Percentiles rank a stretch among this genome's conserved stretches.
phyloP scores from a whole-genome alignment of 2,888 invertebrate genomes.

The Artemia sinica region DNA sequence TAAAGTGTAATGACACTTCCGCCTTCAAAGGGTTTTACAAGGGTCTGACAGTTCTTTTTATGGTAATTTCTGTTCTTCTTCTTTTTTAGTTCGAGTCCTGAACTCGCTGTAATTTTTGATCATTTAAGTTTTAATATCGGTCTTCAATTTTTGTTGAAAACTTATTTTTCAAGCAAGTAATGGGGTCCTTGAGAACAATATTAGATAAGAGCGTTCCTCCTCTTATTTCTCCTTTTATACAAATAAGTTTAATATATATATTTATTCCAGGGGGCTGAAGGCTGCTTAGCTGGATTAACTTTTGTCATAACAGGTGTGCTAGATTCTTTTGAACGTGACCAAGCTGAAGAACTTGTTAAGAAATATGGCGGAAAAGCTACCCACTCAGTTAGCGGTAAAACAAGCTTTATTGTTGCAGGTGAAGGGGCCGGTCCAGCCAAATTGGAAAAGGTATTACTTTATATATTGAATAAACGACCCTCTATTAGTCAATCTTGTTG shows the following conservation, averaged over 20 bases:
- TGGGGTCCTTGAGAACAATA: no score
- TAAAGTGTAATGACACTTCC: no score
- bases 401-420: slow-evolving; percentile 63
- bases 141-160: no score
- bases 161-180: no score
- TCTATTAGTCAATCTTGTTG: no score
- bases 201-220: no score
- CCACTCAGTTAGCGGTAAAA: slow-evolving; percentile 53
- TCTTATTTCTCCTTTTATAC: background rate
- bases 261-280: slow-evolving; percentile 43
- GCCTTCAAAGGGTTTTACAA: no score
- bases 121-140: no score
- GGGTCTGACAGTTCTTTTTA: no score
- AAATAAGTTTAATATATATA: slow-evolving; percentile 18
- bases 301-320: slow-evolving; percentile 64
- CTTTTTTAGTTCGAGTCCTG: no score
- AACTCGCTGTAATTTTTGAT: no score
- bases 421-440: slow-evolving; percentile 72
- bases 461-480: background rate
- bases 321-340: slow-evolving; percentile 69
- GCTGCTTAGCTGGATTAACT: slow-evolving; percentile 49
- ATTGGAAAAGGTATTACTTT: slow-evolving; percentile 43
- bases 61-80: no score
- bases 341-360: slow-evolving; percentile 50
- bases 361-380: slow-evolving; percentile 64